Evolutionary conservation across 2,888 invertebrate species (phyloP), one percentile per base, ranked within the genome.

Genomic region (Parnassius mnemosyne): DNA sequence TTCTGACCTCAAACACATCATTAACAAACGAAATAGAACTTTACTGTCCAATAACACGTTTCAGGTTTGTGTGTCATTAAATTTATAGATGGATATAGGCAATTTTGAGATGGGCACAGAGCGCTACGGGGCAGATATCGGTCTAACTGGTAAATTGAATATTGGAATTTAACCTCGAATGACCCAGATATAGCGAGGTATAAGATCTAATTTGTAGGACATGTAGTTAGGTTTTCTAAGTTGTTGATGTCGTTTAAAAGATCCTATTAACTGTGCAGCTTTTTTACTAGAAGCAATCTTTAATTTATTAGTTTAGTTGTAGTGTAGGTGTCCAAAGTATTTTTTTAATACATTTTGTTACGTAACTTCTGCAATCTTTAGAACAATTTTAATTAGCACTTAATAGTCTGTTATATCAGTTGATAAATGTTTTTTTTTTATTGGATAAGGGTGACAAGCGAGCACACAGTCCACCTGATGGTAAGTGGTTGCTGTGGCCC

Each of bases 101-200:
- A 84, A 84, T 84, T 83, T 80, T 71, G 83, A 81, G 82, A 83
- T 82, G 79, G 79, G 75, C 77, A 75, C 73, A 77, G 57, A 79
- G 75, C 75, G 83, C 83, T 74, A 68, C 75, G 73, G 82, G 85
- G 78, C 75, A 78, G 75, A 81, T 84, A 85, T 84, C 78, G 81
- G 83, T 69, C 77, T 79, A 79, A 78, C 80, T 79, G 74, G 78
- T 77, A 89, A 89, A 90, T 90, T 89, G 87, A 89, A 89, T 89
- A 85, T 79, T 68, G 78, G 72, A 69, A 66, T 66, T 66, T 66
- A 70, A 71, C 73, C 71, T 80, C 74, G 69, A 68, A 68, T 78
- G 81, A 80, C 84, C 83, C 72, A 80, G 75, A 77, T 79, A 77
- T 77, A 64, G 73, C 67, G 68, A 73, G 73, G 66, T 73, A 68